Percentiles rank a stretch among this genome's conserved stretches.
phyloP scores from a whole-genome alignment of 2,888 invertebrate species.

The Arenicola marina region DNA sequence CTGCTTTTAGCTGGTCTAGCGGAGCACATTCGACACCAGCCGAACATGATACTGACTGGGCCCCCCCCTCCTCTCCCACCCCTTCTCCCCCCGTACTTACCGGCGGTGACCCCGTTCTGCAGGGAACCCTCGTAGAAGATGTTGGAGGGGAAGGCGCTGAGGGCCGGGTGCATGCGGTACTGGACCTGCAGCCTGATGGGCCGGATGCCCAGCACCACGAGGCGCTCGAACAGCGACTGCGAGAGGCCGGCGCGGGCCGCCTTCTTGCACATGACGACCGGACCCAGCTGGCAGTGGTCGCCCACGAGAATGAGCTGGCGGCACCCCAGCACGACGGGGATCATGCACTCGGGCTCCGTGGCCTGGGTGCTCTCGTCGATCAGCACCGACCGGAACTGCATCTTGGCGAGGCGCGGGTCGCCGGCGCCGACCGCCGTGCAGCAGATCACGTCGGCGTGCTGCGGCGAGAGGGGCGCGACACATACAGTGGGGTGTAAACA shows the following conservation, averaged over 20 bases:
- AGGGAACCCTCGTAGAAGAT: slow-evolving; percentile 99
- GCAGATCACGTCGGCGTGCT: slow-evolving; percentile 96
- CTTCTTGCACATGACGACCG: slow-evolving; percentile 99
- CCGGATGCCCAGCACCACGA: slow-evolving; percentile 95
- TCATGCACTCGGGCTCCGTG: slow-evolving; percentile 95
- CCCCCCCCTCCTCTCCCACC: too few species aligned
- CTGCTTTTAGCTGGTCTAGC: too few species aligned
- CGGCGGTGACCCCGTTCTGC: slow-evolving; percentile 96
- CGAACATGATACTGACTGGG: too few species aligned
- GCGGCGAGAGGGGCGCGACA: slow-evolving; percentile 24
- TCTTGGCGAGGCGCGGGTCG: slow-evolving; percentile 87
- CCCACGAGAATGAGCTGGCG: slow-evolving; percentile 96
- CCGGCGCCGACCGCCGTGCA: slow-evolving; percentile 99
- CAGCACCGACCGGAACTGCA: slow-evolving; percentile 93
- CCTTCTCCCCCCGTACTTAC: too few species aligned
- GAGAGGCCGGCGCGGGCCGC: slow-evolving; percentile 96
- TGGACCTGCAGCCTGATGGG: slow-evolving; percentile 94
- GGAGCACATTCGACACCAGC: too few species aligned
- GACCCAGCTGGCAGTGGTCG: slow-evolving; percentile 98
- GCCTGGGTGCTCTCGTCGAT: slow-evolving; percentile 98
- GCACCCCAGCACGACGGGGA: slow-evolving; percentile 96
- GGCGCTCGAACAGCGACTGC: slow-evolving; percentile 94
- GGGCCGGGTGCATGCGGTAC: slow-evolving; percentile 98
- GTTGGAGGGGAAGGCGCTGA: slow-evolving; percentile 97
- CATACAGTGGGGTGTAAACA: too few species aligned